Evolutionary conservation across 1,140 invertebrate species (phyloP), one percentile per base, ranked within the genome.

Genomic region (Caenorhabditis inopinata): DNA sequence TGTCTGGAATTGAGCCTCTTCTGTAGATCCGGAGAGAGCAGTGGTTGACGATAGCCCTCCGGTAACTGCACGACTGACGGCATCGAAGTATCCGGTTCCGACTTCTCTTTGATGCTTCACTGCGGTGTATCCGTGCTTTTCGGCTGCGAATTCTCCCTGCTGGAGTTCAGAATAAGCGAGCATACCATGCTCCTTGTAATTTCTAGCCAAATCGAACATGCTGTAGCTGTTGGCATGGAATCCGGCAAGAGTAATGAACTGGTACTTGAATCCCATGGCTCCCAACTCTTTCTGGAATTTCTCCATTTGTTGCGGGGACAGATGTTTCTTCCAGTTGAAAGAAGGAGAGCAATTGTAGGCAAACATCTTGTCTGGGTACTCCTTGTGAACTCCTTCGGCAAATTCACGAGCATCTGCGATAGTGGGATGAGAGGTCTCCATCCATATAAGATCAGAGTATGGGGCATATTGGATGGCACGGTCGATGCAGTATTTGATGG

Each of bases 41-140:
- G 87, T 85, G 0, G 87, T 89, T 0, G 85, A 87, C 27, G 86
- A 86, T 2, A 81, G n/a, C 18, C 89, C 89, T 18, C 88, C 88
- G 53, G 89, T 83, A 46, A 87, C 85, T 16, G 87, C 86, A 68
- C 83, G 84, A 4, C 84, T 83, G 16, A 89, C 86, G 14, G 85
- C 80, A 74, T 89, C 89, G 78, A 89, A 89, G 76, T 89, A 89
- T 11, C 89, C 89, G 27, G 89, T 90, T 35, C 89, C 89, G 25
- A 89, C 89, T 84, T 89, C 89, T 14, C 89, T 83, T 77, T 89
- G 89, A 83, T 89, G 89, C 75, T 89, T 89, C n/a, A 90, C 89
- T 7, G 89, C 89, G 4, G 89, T 89, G 79, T 89, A 89, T 32
- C 89, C 82, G 16, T 77, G 74, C 84, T 87, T 83, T 48, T 85